Evolutionary conservation across 2,888 invertebrate species (phyloP).

Genomic region (Xylota segnis): DNA sequence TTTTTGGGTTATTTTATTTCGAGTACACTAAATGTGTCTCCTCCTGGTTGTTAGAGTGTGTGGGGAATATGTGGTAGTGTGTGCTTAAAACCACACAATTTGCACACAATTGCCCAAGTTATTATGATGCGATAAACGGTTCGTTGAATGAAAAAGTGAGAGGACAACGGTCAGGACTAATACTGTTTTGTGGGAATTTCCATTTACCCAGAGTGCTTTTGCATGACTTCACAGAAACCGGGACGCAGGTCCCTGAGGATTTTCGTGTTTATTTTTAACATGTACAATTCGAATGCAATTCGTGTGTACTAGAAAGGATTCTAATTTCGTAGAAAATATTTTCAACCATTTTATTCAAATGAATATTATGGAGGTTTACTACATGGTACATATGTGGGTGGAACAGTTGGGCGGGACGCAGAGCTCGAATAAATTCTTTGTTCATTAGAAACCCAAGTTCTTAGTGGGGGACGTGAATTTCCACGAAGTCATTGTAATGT

Average conservation of each 20-base stretch:
- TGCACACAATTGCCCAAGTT: constrained; percentile 68
- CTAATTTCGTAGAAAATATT: constrained; percentile 2
- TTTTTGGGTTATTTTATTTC: constrained; percentile 39
- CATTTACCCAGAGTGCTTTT: constrained; percentile 12
- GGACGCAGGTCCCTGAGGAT: not conserved
- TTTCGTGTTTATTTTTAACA: constrained; percentile 16
- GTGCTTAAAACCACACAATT: constrained; percentile 64
- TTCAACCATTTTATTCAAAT: not conserved
- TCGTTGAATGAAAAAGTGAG: constrained; percentile 20
- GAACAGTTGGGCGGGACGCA: too few species aligned
- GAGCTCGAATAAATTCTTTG: too few species aligned
- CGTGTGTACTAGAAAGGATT: constrained; percentile 19
- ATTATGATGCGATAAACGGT: constrained; percentile 67
- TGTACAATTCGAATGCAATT: constrained; percentile 36
- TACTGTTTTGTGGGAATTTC: constrained; percentile 24
- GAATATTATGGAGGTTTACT: not conserved
- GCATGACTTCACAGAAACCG: not conserved
- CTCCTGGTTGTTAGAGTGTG: not conserved
- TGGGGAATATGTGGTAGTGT: constrained; percentile 10
- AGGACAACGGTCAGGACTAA: constrained; percentile 3
- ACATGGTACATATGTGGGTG: too few species aligned
- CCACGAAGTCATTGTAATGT: too few species aligned
- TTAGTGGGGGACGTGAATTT: too few species aligned
- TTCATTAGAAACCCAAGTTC: too few species aligned
- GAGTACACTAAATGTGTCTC: not conserved